Evolutionary conservation across 2,888 invertebrate genomes (phyloP), one percentile per base, ranked within the genome.

Genomic region (Phoenoteleia sp.): DNA sequence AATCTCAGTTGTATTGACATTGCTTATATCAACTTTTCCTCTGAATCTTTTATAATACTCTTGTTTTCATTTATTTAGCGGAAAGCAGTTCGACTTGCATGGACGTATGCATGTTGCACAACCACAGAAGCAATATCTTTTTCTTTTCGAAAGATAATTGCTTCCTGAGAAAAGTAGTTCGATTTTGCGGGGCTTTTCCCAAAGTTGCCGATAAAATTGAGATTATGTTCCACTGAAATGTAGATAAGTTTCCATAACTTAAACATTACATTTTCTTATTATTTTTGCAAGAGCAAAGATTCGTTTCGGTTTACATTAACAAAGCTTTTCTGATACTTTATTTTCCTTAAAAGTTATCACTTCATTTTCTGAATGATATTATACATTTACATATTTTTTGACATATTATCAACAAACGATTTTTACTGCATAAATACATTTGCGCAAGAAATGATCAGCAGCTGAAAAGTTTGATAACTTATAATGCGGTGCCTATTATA

Each of bases 131-230:
- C 54, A 54, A 69, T 69, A 66, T 11, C 45, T 39, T 69, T 56
- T 42, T 56, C n/a, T 27, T 23, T 27, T 23, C n/a, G 45, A 42
- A 71, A 29, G 56, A 71, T 71, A 56, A 71, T 71, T 71, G 71
- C 45, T 71, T 71, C 56, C 71, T 36, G 56, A 71, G 71, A 71
- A 71, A 42, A 27, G 29, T 6, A 54, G 42, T 29, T 56, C 45
- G 15, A 45, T 71, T 56, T 45, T 71, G 21, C 56, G 36, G 71
- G 39, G 45, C 45, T 71, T 56, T 45, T 27, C 45, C 45, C 11
- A 71, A 56, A 71, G 42, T 56, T 71, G 29, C 56, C 56, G 71
- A 71, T 71, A 71, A 71, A 56, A 71, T 56, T 56, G 71, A 42
- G 21, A 71, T 71, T 21, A 27, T 19, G 42, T 27, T 71, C 56